Evolutionary conservation across 2,888 invertebrate genomes (phyloP), one percentile per base, ranked within the genome.

Genomic region (Hydraecia micacea): DNA sequence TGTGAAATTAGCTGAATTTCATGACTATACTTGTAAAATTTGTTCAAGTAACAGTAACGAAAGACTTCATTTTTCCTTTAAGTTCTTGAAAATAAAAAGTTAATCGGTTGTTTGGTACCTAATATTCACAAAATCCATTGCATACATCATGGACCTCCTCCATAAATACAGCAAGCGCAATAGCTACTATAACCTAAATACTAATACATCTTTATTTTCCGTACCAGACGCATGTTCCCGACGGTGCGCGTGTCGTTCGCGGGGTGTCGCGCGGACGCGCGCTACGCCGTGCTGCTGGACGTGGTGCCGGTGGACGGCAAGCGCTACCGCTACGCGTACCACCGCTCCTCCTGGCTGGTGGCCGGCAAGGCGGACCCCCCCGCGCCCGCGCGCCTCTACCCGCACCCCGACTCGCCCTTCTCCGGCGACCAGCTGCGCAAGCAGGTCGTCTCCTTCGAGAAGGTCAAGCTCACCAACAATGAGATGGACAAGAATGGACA

Each of bases 321-420:
- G 96, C 97, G 99, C 78, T 99, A 99, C 97, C 98, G 99, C 86
- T 99, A 99, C 97, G 99, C 99, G 87, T 99, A 99, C 97, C 99
- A 99, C 97, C 98, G 99, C 92, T 99, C 99, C 87, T 99, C 99
- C 75, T 99, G 99, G 99, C 97, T 99, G 92, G 99, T 99, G 89
- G 99, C 99, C 46, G 99, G 99, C 87, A 99, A 99, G 96, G 99
- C 99, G 66, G 99, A 99, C 97, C 99, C 99, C 25, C 99, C 99
- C 91, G 98, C 99, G 55, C 99, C 99, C 84, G 98, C 98, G 86
- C 97, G 99, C 86, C 98, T 99, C 92, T 99, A 99, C 97, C 98
- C 99, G 78, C 99, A 99, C 97, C 99, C 99, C 62, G 99, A 99
- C 96, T 99, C 99, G 81, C 99, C 99, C 82, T 99, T 98, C 96